Base-by-base conservation (phyloP, 2,113 vertebrate species). In the Misgurnus mizolepis region DNA sequence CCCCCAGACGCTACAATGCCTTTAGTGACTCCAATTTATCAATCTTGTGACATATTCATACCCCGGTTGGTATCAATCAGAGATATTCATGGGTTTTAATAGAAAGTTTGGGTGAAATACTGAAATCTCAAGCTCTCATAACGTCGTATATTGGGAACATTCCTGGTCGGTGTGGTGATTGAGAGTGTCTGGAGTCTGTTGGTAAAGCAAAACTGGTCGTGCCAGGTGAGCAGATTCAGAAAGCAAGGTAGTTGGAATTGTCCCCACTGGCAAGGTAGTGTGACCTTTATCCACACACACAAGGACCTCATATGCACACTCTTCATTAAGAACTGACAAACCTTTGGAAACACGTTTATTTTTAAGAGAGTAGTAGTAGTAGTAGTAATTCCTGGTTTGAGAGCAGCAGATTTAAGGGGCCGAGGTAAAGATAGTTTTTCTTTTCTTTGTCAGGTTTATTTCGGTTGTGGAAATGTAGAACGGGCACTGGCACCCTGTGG, bases 1-100 rank as follows among this genome's bases (percentile, higher is more conserved):
- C 83, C 40, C 40, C 75, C 80, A 72, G 68, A 74, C 83, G 41
- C 62, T 73, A 58, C 75, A 69, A 73, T 70, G 75, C 62, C 75
- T 72, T 69, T 56, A 64, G 49, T 69, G 58, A 71, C 73, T 73
- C 79, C 50, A 75, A 81, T 81, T 61, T 74, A 81, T 84, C 83
- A 84, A 81, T 22, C 67, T 64, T 50, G 40, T 67, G 72, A 75
- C 70, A 78, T 53, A 72, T 73, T 81, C 69, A 55, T 34, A 45
- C 69, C 67, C 70, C 53, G 22, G 45, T 75, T 75, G 56, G 79
- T 64, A 80, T 72, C 79, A 78, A 55, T 81, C 69, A 49, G 58
- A 67, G 82, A 77, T 61, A 80, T 77, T 61, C 82, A 67, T 72
- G 45, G 67, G 17, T 49, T 73, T 64, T 62, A 12, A 58, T 72